Percentiles rank a stretch among this genome's conserved stretches.
Conservation (phyloP, 2,113 vertebrate species). For the Microcebus griseorufus region DNA sequence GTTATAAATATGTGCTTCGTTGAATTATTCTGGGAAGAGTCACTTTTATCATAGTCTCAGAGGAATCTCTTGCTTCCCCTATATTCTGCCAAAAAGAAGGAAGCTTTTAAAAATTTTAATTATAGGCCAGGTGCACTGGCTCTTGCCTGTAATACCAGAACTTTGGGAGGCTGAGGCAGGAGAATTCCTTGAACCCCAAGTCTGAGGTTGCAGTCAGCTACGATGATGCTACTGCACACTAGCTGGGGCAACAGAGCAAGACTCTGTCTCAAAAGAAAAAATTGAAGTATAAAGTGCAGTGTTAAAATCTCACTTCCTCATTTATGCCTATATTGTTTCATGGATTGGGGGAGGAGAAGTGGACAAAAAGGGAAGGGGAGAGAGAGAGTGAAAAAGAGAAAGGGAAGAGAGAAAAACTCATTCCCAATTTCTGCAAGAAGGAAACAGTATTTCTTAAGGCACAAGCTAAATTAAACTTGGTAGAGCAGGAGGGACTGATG, state of each 20-base stretch:
- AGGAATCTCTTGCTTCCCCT: neutral
- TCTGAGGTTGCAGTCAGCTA: too few relatives aligned
- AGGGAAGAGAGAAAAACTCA: neutral
- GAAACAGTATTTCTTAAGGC: conserved; percentile 25
- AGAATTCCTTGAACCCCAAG: too few relatives aligned
- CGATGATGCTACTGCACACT: too few relatives aligned
- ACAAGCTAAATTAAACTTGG: conserved; percentile 25
- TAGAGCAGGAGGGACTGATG: conserved; percentile 58
- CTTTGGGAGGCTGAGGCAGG: too few relatives aligned
- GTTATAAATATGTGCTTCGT: neutral
- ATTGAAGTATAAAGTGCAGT: neutral
- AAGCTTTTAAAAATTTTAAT: neutral
- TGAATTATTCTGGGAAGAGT: neutral
- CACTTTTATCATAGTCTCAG: neutral
- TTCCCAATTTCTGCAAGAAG: neutral
- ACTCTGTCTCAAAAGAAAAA: too few relatives aligned
- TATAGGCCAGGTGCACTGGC: too few relatives aligned
- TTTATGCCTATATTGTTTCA: neutral
- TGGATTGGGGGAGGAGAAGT: neutral
- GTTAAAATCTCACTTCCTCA: neutral
- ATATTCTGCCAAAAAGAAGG: fast-evolving
- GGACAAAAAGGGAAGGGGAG: neutral
- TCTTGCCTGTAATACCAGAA: too few relatives aligned
- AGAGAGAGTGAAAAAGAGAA: neutral
- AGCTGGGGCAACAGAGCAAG: too few relatives aligned